Conservation (phyloP, 53 echinoderm and acorn worm genomes). For the Glandiceps talaboti region DNA sequence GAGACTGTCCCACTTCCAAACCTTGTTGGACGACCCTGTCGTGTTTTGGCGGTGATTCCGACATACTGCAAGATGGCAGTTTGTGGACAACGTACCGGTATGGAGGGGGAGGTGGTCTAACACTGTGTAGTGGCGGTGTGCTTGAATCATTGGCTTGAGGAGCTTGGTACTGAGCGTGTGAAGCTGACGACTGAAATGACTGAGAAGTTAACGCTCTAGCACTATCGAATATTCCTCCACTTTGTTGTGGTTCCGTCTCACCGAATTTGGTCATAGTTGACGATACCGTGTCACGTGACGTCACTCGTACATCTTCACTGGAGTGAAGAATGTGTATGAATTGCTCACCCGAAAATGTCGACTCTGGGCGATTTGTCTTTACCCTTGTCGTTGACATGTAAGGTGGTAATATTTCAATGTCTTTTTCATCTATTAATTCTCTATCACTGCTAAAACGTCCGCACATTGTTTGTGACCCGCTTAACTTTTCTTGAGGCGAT, state of each 20-base stretch:
- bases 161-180: neutral
- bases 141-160: neutral
- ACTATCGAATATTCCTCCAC: neutral
- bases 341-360: neutral
- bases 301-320: neutral
- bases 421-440: neutral
- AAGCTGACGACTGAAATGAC: neutral
- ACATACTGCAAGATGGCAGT: neutral
- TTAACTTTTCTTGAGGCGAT: neutral
- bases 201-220: neutral
- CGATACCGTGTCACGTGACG: neutral
- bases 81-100: neutral
- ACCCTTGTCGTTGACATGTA: neutral
- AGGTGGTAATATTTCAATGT: neutral
- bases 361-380: no score
- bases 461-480: neutral
- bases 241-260: neutral
- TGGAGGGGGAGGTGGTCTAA: neutral
- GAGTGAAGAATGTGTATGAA: neutral
- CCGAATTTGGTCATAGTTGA: neutral
- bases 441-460: neutral
- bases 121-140: neutral
- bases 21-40: no score
- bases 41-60: neutral
- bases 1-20: no score